These are phyloP conservation scores for Corythornis madagascariensis DNA, from an alignment of 2,113 vertebrate genomes.

Conservation along the genomic window DNA sequence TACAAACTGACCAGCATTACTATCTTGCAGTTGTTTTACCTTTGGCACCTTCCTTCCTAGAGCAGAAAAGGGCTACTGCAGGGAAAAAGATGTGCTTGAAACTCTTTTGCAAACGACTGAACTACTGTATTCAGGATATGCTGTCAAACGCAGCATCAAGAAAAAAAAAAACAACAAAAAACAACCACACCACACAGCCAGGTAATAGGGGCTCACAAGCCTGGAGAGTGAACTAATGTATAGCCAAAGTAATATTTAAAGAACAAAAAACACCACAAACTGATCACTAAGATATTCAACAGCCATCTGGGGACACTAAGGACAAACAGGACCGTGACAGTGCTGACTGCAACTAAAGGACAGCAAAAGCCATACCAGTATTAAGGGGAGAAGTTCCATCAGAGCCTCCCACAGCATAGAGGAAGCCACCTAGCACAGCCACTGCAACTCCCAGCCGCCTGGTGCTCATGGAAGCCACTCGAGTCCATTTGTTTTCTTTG, in stretches of 20 bases:
- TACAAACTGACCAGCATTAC: background rate
- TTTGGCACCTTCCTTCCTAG: background rate
- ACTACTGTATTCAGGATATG: background rate
- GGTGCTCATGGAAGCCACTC: conserved; percentile 98
- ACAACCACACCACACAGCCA: background rate
- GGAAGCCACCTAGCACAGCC: conserved; percentile 93
- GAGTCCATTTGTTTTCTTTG: conserved; percentile 99
- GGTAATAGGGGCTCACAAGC: background rate
- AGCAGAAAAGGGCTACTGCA: background rate
- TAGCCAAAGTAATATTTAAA: background rate
- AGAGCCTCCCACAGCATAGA: conserved; percentile 97
- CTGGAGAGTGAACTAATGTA: background rate
- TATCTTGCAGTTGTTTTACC: background rate
- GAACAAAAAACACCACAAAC: background rate
- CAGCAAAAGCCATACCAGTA: conserved; percentile 81
- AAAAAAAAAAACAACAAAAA: background rate
- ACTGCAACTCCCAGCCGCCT: conserved; percentile 95
- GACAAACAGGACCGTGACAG: background rate
- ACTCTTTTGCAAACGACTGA: background rate
- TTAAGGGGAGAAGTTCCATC: conserved; percentile 98
- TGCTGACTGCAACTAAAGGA: background rate
- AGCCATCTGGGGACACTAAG: background rate
- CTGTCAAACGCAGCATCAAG: background rate
- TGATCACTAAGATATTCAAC: background rate
- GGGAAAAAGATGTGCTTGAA: background rate